A percentile compares a stretch with the other conserved stretches of the same genome.
phyloP scores from a whole-genome alignment of 2,797 vertebrate genomes.

The Silurus lanzhouensis region DNA sequence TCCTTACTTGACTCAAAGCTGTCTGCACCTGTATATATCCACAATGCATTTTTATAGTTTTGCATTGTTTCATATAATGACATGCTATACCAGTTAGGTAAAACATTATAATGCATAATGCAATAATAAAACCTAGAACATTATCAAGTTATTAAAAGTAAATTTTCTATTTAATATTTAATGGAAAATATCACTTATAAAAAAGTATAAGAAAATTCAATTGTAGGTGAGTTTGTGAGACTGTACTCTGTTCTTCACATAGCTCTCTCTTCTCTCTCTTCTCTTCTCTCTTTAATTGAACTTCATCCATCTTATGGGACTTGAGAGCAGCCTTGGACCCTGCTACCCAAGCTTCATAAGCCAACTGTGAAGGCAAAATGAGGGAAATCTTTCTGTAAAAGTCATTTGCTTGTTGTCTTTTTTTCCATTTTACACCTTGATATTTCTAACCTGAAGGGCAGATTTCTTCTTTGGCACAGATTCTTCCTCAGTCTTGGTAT shows the following conservation, averaged over 20 bases:
- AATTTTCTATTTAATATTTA: not conserved
- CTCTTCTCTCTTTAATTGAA: conserved; percentile 60
- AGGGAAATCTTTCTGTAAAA: not conserved
- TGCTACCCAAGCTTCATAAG: conserved; percentile 76
- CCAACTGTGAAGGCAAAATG: conserved; percentile 65
- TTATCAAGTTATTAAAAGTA: not conserved
- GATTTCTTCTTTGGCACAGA: conserved; percentile 69
- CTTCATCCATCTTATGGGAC: conserved; percentile 72
- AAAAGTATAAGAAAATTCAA: not conserved
- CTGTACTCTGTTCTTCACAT: conserved; percentile 63
- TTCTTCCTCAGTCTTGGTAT: conserved; percentile 66
- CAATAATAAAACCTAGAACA: not conserved
- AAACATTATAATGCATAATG: not conserved
- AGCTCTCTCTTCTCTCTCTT: conserved; percentile 64
- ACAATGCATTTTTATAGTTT: not conserved
- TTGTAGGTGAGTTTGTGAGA: not conserved
- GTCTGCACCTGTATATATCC: conserved; percentile 64
- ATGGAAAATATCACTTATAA: not conserved
- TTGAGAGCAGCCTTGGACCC: conserved; percentile 73
- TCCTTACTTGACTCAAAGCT: conserved; percentile 72
- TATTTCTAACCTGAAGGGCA: conserved; percentile 74
- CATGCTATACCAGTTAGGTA: not conserved
- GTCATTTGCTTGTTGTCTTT: not conserved
- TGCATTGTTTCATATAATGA: not conserved
- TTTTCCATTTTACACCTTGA: not conserved